These are phyloP conservation scores for Sinelater perroti DNA, from an alignment of 2,888 invertebrate species.

Conservation along the genomic window DNA sequence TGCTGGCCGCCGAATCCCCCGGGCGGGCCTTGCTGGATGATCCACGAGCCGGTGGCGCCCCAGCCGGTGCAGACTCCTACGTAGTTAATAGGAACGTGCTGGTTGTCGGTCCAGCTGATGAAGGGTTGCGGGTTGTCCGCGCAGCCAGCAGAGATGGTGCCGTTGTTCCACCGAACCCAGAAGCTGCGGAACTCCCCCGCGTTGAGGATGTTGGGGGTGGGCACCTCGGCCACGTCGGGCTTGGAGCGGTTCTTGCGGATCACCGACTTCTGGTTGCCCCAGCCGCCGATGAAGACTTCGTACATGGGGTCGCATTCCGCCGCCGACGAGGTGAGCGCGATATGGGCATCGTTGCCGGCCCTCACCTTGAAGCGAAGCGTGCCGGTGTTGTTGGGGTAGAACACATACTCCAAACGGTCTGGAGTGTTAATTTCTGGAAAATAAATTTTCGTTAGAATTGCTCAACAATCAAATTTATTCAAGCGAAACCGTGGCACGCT, in stretches of 20 bases:
- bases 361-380: conserved; percentile 81
- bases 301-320: conserved; percentile 79
- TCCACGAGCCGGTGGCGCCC: conserved; percentile 85
- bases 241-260: conserved; percentile 80
- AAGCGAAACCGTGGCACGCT: neutral
- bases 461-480: too few relatives aligned
- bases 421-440: conserved; percentile 79
- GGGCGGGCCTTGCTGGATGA: conserved; percentile 66
- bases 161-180: conserved; percentile 83
- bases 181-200: conserved; percentile 81
- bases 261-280: conserved; percentile 85
- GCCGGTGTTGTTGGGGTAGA: conserved; percentile 76
- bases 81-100: conserved; percentile 75
- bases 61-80: conserved; percentile 88
- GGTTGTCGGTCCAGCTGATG: conserved; percentile 75
- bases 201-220: conserved; percentile 78
- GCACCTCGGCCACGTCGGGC: conserved; percentile 62
- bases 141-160: conserved; percentile 58
- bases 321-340: conserved; percentile 79
- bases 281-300: conserved; percentile 89
- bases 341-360: conserved; percentile 83
- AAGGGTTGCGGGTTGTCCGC: conserved; percentile 77
- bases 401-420: conserved; percentile 83
- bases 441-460: neutral
- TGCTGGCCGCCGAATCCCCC: conserved; percentile 21